Percentiles rank a stretch among this genome's conserved stretches.
Evolutionary conservation across 2,888 invertebrate genomes (phyloP).

Genomic region (Slavum lentiscoides): DNA sequence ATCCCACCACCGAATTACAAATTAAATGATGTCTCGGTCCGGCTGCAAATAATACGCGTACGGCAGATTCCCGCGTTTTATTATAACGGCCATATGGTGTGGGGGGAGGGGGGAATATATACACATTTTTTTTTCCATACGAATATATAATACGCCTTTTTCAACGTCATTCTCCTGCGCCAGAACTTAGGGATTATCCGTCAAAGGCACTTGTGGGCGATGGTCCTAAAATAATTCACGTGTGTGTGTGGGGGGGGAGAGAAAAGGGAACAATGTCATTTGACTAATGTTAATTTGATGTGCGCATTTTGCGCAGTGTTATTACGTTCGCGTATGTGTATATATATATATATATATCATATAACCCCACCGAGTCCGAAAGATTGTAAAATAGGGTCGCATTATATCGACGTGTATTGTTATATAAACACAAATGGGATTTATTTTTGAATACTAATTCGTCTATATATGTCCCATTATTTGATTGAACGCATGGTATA

Average conservation of each 20-base stretch:
- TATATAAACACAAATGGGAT: slow-evolving; percentile 16
- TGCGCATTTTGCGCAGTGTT: slow-evolving; percentile 33
- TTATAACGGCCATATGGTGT: slow-evolving; percentile 46
- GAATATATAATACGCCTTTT: slow-evolving; percentile 3
- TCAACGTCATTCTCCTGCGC: slow-evolving; percentile 24
- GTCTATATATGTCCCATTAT: background rate
- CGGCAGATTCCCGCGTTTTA: slow-evolving; percentile 21
- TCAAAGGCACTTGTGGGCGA: slow-evolving; percentile 49
- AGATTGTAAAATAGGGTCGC: slow-evolving; percentile 14
- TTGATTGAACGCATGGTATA: slow-evolving; percentile 4
- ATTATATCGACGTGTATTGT: background rate
- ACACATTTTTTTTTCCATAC: background rate
- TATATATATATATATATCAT: too few species aligned
- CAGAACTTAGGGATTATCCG: slow-evolving; percentile 49
- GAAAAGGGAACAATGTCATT: slow-evolving; percentile 5
- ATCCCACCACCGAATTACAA: slow-evolving; percentile 45
- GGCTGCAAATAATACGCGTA: background rate
- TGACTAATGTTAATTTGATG: slow-evolving; percentile 51
- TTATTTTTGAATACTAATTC: slow-evolving; percentile 34
- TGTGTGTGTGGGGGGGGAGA: too few species aligned
- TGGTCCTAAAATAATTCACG: slow-evolving; percentile 38
- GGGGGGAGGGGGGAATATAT: background rate
- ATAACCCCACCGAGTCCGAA: background rate
- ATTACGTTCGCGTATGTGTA: slow-evolving; percentile 18
- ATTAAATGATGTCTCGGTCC: slow-evolving; percentile 47